phyloP scores from a whole-genome alignment of 2,888 invertebrate genomes.

The Dichetophora obliterata region DNA sequence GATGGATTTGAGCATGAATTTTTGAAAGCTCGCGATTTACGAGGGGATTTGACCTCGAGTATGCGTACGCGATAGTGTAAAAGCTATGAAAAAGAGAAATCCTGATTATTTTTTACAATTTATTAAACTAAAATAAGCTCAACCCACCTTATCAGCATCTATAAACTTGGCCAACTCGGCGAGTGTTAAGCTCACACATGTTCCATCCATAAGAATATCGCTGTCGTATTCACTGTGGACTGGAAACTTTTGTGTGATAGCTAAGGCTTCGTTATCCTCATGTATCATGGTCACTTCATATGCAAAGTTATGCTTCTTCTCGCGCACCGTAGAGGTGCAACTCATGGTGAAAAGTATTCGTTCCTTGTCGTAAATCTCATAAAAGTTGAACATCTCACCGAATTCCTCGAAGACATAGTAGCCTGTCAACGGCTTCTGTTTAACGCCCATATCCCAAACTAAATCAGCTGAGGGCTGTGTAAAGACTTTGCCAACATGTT shows the following conservation, averaged over 20 bases:
- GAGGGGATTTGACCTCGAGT: slow-evolving; percentile 61
- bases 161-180: slow-evolving; percentile 64
- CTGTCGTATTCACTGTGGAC: slow-evolving; percentile 68
- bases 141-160: slow-evolving; percentile 60
- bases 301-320: slow-evolving; percentile 63
- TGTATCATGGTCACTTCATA: slow-evolving; percentile 66
- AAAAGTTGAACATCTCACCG: slow-evolving; percentile 68
- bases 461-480: slow-evolving; percentile 52
- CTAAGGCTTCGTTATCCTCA: slow-evolving; percentile 64
- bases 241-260: slow-evolving; percentile 66
- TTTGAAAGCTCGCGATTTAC: slow-evolving; percentile 51
- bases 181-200: slow-evolving; percentile 62
- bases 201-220: slow-evolving; percentile 66
- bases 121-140: background rate
- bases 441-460: slow-evolving; percentile 62
- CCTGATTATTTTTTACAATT: background rate
- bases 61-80: slow-evolving; percentile 63
- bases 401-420: slow-evolving; percentile 66
- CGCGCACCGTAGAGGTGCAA: slow-evolving; percentile 62
- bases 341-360: slow-evolving; percentile 67
- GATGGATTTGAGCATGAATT: slow-evolving; percentile 47
- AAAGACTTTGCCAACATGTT: slow-evolving; percentile 72
- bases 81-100: slow-evolving; percentile 50
- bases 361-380: slow-evolving; percentile 66
- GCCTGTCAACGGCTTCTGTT: slow-evolving; percentile 63